Evolutionary conservation across 2,888 invertebrate genomes (phyloP).

Genomic region (Dusona sp.): DNA sequence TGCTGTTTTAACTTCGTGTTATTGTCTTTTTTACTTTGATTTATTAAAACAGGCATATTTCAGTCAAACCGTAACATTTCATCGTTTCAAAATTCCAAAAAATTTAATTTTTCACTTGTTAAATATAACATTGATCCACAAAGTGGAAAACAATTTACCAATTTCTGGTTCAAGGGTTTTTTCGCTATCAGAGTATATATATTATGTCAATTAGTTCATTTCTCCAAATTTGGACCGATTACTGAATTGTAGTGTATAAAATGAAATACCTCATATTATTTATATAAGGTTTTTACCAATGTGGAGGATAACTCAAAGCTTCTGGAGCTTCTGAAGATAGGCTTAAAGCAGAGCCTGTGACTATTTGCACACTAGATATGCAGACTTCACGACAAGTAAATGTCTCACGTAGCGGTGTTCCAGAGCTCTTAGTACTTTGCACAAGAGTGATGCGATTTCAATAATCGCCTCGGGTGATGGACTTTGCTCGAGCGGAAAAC

Average conservation of each 20-base stretch:
- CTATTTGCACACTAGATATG: constrained; percentile 37
- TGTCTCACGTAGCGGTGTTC: constrained; percentile 55
- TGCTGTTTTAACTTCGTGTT: background rate
- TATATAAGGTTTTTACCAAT: background rate
- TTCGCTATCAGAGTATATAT: too few relatives aligned
- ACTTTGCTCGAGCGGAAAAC: constrained; percentile 10
- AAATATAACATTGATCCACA: too few relatives aligned
- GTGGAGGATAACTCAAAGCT: background rate
- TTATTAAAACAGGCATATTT: background rate
- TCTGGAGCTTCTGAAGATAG: background rate
- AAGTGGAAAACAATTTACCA: too few relatives aligned
- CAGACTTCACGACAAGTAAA: constrained; percentile 61
- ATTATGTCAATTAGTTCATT: too few relatives aligned
- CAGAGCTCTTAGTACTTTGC: constrained; percentile 44
- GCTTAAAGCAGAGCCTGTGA: background rate
- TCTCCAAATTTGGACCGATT: too few relatives aligned
- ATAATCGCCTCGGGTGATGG: constrained; percentile 65
- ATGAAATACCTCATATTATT: background rate
- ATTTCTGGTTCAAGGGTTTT: too few relatives aligned
- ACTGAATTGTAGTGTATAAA: too few relatives aligned
- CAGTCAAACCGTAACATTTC: background rate
- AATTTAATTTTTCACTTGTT: background rate
- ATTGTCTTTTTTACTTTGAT: background rate
- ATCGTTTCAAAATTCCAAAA: background rate
- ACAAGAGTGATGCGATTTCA: constrained; percentile 70